These are phyloP conservation scores for Orchestes rusci DNA, from an alignment of 2,888 invertebrate species.

Conservation along the genomic window DNA sequence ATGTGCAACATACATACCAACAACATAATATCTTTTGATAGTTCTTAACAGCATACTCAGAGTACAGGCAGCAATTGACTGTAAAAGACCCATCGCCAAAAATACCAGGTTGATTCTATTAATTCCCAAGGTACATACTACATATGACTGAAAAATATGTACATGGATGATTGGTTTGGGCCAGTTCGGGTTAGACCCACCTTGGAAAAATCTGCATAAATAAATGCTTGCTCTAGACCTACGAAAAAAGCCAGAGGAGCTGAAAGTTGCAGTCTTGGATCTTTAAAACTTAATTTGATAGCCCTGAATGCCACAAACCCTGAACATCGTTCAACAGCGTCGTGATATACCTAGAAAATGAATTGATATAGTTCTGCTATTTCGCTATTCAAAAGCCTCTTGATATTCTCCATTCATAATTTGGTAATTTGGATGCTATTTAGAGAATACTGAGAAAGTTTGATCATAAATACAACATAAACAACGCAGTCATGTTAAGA, in stretches of 20 bases:
- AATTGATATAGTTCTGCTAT: no score
- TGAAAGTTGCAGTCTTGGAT: conserved; percentile 60
- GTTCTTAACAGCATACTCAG: conserved; percentile 73
- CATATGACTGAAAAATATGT: conserved; percentile 59
- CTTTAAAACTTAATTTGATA: conserved; percentile 50
- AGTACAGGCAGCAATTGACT: conserved; percentile 70
- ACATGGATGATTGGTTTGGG: no score
- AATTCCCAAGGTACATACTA: conserved; percentile 73
- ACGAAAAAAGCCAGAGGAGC: conserved; percentile 74
- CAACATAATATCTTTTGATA: conserved; percentile 65
- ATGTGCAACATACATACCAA: conserved; percentile 47
- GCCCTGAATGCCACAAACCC: conserved; percentile 45
- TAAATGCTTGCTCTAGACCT: conserved; percentile 78
- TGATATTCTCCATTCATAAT: no score
- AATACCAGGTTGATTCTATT: conserved; percentile 67
- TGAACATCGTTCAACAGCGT: conserved; percentile 43
- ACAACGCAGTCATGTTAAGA: no score
- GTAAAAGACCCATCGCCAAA: conserved; percentile 65
- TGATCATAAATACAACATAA: no score
- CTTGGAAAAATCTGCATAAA: conserved; percentile 75
- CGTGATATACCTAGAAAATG: conserved; percentile 45
- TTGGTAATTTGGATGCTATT: no score
- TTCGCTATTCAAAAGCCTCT: no score
- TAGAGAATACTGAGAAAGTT: no score
- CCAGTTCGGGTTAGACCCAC: conserved; percentile 43